Conservation (phyloP, 2,888 invertebrate species). For the Synanthedon myopaeformis region DNA sequence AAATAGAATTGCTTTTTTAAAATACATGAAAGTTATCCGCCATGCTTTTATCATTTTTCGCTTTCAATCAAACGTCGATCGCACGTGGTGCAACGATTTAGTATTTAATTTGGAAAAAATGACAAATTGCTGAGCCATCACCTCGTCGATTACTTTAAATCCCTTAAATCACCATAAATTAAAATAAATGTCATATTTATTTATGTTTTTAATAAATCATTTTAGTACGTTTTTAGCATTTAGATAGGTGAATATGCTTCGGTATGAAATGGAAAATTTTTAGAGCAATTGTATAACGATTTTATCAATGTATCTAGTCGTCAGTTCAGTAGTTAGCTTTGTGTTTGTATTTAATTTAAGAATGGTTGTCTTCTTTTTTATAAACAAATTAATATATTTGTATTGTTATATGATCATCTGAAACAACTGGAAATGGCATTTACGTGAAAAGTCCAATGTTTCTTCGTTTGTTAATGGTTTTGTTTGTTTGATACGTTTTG, state of each 20-base stretch:
- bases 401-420: too few species aligned
- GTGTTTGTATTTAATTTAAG: too few species aligned
- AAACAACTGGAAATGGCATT: constrained; percentile 18
- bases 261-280: background rate
- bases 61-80: constrained; percentile 38
- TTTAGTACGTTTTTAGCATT: background rate
- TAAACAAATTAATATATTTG: too few species aligned
- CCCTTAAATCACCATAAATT: too few species aligned
- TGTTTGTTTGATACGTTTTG: background rate
- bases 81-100: constrained; percentile 32
- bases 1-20: too few species aligned
- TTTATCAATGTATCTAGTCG: too few species aligned
- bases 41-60: constrained; percentile 23
- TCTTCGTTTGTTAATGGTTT: constrained; percentile 3
- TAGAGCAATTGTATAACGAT: background rate
- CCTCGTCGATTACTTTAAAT: too few species aligned
- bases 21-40: too few species aligned
- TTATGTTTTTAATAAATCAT: too few species aligned
- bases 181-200: too few species aligned
- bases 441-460: constrained; percentile 24
- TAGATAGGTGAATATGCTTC: background rate
- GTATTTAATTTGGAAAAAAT: constrained; percentile 24
- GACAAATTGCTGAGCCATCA: background rate
- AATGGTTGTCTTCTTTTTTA: too few species aligned
- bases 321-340: too few species aligned